Base-by-base conservation (phyloP, 64 coral and sea anemone species). In the Platygyra sinensis region DNA sequence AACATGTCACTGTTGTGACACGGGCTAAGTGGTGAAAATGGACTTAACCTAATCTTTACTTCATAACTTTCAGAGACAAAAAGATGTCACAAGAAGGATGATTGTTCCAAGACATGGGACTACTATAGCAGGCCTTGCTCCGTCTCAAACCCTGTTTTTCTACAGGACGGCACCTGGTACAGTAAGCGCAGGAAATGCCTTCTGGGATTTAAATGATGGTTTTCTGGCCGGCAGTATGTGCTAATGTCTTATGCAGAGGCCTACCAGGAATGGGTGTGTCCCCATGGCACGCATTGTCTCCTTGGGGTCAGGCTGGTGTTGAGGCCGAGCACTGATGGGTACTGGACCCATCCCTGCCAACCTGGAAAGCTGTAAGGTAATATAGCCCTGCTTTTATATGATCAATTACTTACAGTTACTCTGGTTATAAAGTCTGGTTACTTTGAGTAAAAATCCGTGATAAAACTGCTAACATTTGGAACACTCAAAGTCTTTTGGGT, bases 311-410 rank as follows among this genome's bases (percentile, higher is more conserved):
- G 81, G 97, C 97, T 83, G 97, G 97, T 24, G 97, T 99, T 42
- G 97, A 99, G 20, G 94, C 97, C n/a, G n/a, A 15, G 90, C 94
- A 12, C 88, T 99, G 46, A 99, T 99, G 97, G 97, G 97, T 3
- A 99, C 97, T 75, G 97, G 97, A 10, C 97, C 97, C 4, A 99
- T 99, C 18, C 97, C 97, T 52, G 97, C n/a, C 97, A 4, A 96
- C 93, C 5, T 89, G 85, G 46, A 95, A 93, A 77, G 97, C 94
- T 67, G 96, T 98, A 72, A 93, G n/a, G 94, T 86, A 69, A 36
- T 36, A n/a, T 27, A 69, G 9, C 25, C n/a, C 10, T 67, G 64
- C n/a, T 25, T 69, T n/a, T n/a, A n/a, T 69, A 8, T 0, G 0
- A 8, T n/a, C 27, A 8, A 25, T 3, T 29, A 46, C 4, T 5